Evolutionary conservation across 92 coral and sea anemone species (phyloP).

Genomic region (Actinostola sp.): DNA sequence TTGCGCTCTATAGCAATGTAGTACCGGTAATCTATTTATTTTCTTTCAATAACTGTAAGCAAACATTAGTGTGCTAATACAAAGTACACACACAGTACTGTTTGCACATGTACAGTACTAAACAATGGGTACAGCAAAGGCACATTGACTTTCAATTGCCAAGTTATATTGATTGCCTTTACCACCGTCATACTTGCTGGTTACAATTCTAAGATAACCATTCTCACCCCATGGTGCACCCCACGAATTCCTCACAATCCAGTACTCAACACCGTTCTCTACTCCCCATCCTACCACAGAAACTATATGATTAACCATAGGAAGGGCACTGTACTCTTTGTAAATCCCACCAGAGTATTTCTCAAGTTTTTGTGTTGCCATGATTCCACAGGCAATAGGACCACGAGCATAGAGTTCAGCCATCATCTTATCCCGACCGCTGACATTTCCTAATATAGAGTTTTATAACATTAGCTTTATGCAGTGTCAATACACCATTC

Average conservation of each 20-base stretch:
- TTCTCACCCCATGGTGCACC: constrained; percentile 95
- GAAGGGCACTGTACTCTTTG: constrained; percentile 56
- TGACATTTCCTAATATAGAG: constrained; percentile 76
- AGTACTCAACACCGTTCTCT: constrained; percentile 91
- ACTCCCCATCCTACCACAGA: constrained; percentile 99
- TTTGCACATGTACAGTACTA: background rate
- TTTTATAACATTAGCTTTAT: too few relatives aligned
- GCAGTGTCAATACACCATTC: too few relatives aligned
- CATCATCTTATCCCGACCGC: constrained; percentile 90
- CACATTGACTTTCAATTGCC: constrained; percentile 78
- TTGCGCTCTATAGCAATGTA: too few relatives aligned
- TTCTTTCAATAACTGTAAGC: too few relatives aligned
- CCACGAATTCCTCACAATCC: constrained; percentile 99
- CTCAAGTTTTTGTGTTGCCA: constrained; percentile 79
- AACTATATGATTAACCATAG: constrained; percentile 75
- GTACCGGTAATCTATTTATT: too few relatives aligned
- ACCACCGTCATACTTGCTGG: constrained; percentile 84
- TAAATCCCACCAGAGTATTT: constrained; percentile 82
- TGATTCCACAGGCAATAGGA: constrained; percentile 94
- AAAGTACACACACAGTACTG: too few relatives aligned
- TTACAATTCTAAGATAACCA: constrained; percentile 88
- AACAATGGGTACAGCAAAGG: constrained; percentile 89
- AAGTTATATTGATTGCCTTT: constrained; percentile 78
- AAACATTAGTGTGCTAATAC: too few relatives aligned
- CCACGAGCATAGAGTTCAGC: constrained; percentile 94